Evolutionary conservation across 2,888 invertebrate genomes (phyloP).

Genomic region (Melieria picta): DNA sequence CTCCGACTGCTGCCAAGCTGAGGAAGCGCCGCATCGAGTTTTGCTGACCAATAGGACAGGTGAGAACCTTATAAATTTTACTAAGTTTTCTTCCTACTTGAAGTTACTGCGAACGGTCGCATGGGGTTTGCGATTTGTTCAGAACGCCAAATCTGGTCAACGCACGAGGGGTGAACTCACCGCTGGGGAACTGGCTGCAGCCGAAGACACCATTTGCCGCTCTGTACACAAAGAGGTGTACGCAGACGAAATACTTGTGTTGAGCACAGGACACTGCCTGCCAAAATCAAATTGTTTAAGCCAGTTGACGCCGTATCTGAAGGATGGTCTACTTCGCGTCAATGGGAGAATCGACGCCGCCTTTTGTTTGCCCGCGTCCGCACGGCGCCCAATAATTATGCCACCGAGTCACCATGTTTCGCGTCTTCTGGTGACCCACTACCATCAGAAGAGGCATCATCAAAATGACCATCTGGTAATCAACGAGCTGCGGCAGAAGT

Average conservation of each 20-base stretch:
- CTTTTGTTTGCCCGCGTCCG: slow-evolving; percentile 7
- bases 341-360: background rate
- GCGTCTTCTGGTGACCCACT: background rate
- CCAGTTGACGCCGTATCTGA: background rate
- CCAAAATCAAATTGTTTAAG: too few species aligned
- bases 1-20: slow-evolving; percentile 4
- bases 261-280: too few species aligned
- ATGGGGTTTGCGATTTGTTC: too few species aligned
- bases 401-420: slow-evolving; percentile 6
- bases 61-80: slow-evolving; percentile 2
- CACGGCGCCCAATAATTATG: slow-evolving; percentile 19
- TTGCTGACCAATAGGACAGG: background rate
- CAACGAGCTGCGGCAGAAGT: slow-evolving; percentile 6
- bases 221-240: too few species aligned
- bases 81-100: background rate
- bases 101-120: slow-evolving; percentile 41
- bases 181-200: too few species aligned
- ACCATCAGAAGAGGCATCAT: slow-evolving; percentile 27
- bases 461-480: slow-evolving; percentile 26
- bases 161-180: too few species aligned
- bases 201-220: too few species aligned
- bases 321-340: background rate
- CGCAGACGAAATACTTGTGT: too few species aligned
- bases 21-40: background rate
- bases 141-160: too few species aligned